Evolutionary conservation across 23 tunicate genomes (phyloP).

Genomic region (Corella eumyota): DNA sequence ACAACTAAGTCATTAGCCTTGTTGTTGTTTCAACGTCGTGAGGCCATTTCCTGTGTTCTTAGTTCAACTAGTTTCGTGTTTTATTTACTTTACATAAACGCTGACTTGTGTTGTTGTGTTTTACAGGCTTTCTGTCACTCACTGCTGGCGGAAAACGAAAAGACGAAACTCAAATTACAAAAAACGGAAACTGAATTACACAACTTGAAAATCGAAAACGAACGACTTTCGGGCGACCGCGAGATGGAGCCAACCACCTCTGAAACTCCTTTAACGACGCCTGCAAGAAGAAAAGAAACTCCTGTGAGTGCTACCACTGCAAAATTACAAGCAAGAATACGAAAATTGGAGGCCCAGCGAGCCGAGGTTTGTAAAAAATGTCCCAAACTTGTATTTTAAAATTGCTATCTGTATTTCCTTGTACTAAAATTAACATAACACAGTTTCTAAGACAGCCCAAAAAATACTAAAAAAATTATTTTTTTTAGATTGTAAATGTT

Average conservation of each 20-base stretch:
- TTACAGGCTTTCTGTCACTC: conserved; percentile 60
- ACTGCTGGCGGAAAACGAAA: conserved; percentile 42
- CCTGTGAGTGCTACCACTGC: neutral
- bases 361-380: conserved; percentile 48
- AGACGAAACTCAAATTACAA: conserved; percentile 13
- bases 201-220: conserved; percentile 12
- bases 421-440: too few species aligned
- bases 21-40: too few species aligned
- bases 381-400: too few species aligned
- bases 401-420: too few species aligned
- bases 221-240: conserved; percentile 3
- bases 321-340: conserved; percentile 40
- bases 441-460: too few species aligned
- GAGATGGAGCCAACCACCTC: neutral
- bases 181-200: neutral
- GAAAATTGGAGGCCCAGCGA: conserved; percentile 57
- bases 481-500: conserved; percentile 8
- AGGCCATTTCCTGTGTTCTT: too few species aligned
- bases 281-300: neutral
- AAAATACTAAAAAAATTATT: too few species aligned
- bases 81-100: neutral
- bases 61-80: neutral
- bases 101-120: neutral
- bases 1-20: too few species aligned
- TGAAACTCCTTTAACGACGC: too few species aligned